Base-by-base conservation (phyloP, 2,888 invertebrate genomes). In the Mesochorus sp. region DNA sequence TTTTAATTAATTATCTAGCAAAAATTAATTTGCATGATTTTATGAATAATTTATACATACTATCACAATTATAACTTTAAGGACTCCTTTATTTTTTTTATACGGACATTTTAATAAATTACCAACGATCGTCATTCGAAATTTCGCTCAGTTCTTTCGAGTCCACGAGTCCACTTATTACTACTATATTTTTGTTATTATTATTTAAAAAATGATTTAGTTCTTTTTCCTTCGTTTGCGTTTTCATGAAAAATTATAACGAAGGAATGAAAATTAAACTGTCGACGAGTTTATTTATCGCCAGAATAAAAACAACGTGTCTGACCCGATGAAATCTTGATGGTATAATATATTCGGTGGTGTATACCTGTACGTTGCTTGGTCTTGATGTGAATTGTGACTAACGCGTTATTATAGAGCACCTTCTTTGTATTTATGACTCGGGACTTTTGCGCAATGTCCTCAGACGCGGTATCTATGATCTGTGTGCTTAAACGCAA, bases 211-310 rank as follows among this genome's bases (percentile, higher is more conserved):
- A n/a, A 42, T 53, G 62, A 39, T 64, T 28, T 34, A n/a, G 2
- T 12, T 17, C 6, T 49, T 51, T 14, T 55, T 10, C 12, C 28
- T 12, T 10, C 17, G 44, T 53, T 44, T 34, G 5, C 55, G 14
- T 12, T 28, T 31, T 24, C 10, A 42, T 42, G 51, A 14, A 55
- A 42, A 44, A 44, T 1, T 21, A 21, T 39, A 62, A 51, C 24
- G 8, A 10, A 17, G 49, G 57, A 17, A 28, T 28, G n/a, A 42
- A 67, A 73, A 68, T 73, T 53, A 73, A 78, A 73, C 68, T 62
- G 68, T 73, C 73, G n/a, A 6, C 73, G 68, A 21, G 62, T 51
- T 78, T 68, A 78, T 78, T 78, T 78, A 78, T 78, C 68, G 77
- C 64, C 47, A 34, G 12, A 53, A 39, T n/a, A n/a, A 17, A 51